phyloP scores from a whole-genome alignment of 2,797 vertebrate species.

The Sphenodon punctatus region DNA sequence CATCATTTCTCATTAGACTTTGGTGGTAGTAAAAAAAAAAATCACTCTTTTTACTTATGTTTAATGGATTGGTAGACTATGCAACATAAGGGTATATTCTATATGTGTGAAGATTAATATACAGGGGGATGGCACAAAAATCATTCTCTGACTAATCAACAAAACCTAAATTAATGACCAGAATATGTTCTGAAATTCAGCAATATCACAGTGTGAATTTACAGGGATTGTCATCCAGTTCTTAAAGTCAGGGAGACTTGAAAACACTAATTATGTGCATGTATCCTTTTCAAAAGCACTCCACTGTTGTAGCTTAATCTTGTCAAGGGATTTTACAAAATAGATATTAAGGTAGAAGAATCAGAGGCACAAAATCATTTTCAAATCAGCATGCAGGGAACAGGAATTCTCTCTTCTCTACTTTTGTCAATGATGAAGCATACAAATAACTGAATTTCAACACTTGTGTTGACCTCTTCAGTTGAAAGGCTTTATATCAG shows the following conservation, averaged over 20 bases:
- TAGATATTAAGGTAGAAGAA: neutral
- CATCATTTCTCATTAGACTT: neutral
- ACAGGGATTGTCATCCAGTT: neutral
- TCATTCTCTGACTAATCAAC: neutral
- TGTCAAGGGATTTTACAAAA: neutral
- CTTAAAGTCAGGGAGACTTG: neutral
- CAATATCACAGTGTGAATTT: neutral
- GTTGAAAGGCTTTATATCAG: too few relatives aligned
- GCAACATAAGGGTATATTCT: neutral
- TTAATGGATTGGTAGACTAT: neutral
- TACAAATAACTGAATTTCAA: too few relatives aligned
- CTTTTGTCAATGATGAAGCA: too few relatives aligned
- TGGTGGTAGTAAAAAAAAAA: neutral
- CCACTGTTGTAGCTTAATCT: neutral
- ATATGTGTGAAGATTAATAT: neutral
- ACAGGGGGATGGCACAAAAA: neutral
- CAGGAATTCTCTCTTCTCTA: too few relatives aligned
- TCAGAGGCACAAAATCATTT: too few relatives aligned
- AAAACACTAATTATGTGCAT: neutral
- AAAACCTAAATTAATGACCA: neutral
- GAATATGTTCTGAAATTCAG: neutral
- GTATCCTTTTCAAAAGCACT: neutral
- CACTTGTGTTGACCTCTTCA: too few relatives aligned
- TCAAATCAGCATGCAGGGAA: too few relatives aligned
- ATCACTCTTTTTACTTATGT: neutral